Conservation (phyloP, 2,888 invertebrate genomes). For the Lasioglossum villosulum region DNA sequence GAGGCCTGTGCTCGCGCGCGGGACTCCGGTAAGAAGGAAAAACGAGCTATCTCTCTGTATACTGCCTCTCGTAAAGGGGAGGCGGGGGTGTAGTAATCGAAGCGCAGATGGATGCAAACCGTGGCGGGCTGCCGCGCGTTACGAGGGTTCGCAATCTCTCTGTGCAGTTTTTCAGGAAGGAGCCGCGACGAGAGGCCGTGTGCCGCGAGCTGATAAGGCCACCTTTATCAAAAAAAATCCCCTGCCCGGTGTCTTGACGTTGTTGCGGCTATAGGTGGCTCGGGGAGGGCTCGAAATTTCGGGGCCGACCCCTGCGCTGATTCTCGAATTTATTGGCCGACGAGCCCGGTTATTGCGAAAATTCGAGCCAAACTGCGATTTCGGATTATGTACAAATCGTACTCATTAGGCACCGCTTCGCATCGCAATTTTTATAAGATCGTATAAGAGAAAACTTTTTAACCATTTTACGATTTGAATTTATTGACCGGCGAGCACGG, state of each 20-base stretch:
- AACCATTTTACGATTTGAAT: no score
- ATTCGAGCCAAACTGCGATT: constrained; percentile 28
- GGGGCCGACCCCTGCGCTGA: constrained; percentile 29
- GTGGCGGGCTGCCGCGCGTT: constrained; percentile 55
- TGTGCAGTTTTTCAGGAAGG: constrained; percentile 57
- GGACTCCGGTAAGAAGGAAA: constrained; percentile 61
- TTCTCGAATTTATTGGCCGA: constrained; percentile 54
- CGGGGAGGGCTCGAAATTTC: constrained; percentile 33
- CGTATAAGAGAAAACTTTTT: no score
- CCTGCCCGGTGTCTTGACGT: constrained; percentile 1
- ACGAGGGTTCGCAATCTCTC: constrained; percentile 52
- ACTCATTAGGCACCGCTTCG: neutral
- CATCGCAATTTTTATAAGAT: neutral
- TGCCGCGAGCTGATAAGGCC: constrained; percentile 58
- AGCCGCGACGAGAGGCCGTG: constrained; percentile 37
- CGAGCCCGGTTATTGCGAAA: constrained; percentile 48
- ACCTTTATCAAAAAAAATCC: constrained; percentile 57
- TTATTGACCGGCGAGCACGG: no score
- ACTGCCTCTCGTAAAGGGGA: constrained; percentile 58
- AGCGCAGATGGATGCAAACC: constrained; percentile 61
- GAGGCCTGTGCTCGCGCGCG: neutral
- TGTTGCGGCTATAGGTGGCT: constrained; percentile 8
- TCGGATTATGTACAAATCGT: neutral
- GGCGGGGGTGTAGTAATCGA: constrained; percentile 64
- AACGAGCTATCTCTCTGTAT: constrained; percentile 63